Base-by-base conservation (phyloP, 2,113 vertebrate species). In the Prolemur simus region DNA sequence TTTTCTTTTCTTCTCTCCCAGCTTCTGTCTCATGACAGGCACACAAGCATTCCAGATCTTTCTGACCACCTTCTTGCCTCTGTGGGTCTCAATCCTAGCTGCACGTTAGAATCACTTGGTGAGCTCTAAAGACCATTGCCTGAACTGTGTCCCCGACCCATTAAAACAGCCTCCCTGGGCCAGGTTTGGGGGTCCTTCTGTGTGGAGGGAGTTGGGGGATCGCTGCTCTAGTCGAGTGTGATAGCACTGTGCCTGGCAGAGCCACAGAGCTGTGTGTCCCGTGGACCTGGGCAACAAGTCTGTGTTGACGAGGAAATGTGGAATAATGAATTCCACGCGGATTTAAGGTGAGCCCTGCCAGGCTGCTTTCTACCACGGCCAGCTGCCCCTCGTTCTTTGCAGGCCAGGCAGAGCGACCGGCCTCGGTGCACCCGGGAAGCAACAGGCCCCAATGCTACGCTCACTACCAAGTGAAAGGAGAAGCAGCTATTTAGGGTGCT, bases 401-500 rank as follows among this genome's bases (percentile, higher is more conserved):
- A 3, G 45, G 42, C 52, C 27, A 21, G 34, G 58, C 17, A 9
- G 29, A 73, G 20, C 12, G n/a, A 12, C 29, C 13, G 8, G 64
- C 45, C 23, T 47, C 3, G 8, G 81, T 0, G 1, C 32, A 10
- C 14, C 27, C 42, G 2, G 15, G 64, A 68, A 74, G 21, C 20
- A 11, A 47, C 21, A 39, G 42, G 39, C 14, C 83, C 39, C 1
- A 2, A 45, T n/a, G 12, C 77, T 68, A 80, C 13, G 25, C 34
- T 23, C 17, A 12, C 45, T 5, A 15, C 27, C 15, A 20, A 29
- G 5, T 34, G 74, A 93, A 37, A 58, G 11, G n/a, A 90, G 68
- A 74, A 92, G 89, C 34, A 63, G 54, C 60, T 93, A 12, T 92
- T 92, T 88, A 76, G 63, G 95, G 89, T 87, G 39, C 73, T 45